Conservation (phyloP, 2,888 invertebrate genomes). For the Helobdella robusta region DNA sequence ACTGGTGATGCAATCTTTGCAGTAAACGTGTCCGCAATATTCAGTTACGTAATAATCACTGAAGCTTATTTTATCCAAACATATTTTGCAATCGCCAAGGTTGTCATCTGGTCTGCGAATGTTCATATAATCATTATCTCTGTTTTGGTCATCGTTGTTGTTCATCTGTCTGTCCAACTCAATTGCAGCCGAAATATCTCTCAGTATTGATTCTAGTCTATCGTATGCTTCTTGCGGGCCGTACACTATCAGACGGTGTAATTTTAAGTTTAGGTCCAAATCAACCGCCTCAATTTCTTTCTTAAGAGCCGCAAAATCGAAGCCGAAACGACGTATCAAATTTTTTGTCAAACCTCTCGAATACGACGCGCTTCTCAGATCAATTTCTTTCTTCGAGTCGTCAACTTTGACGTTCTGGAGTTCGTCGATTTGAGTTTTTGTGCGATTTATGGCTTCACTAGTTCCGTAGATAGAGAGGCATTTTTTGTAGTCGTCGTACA, state of each 20-base stretch:
- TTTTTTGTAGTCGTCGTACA: background rate
- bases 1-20: slow-evolving; percentile 37
- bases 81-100: slow-evolving; percentile 31
- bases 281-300: background rate
- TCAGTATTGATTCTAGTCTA: background rate
- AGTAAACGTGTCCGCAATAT: slow-evolving; percentile 43
- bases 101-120: no score
- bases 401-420: background rate
- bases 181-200: background rate
- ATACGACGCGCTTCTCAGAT: background rate
- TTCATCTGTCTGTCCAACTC: background rate
- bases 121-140: no score
- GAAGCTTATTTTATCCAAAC: slow-evolving; percentile 38
- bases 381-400: background rate
- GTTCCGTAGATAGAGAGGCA: background rate
- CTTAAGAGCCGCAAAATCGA: background rate
- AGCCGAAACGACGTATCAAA: background rate
- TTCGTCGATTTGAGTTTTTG: background rate
- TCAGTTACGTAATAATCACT: slow-evolving; percentile 40
- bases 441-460: background rate
- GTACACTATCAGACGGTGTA: background rate
- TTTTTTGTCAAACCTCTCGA: background rate
- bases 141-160: background rate
- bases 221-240: background rate
- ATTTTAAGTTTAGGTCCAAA: background rate